Conservation (phyloP, 2,888 invertebrate genomes). For the Eilema caniola region DNA sequence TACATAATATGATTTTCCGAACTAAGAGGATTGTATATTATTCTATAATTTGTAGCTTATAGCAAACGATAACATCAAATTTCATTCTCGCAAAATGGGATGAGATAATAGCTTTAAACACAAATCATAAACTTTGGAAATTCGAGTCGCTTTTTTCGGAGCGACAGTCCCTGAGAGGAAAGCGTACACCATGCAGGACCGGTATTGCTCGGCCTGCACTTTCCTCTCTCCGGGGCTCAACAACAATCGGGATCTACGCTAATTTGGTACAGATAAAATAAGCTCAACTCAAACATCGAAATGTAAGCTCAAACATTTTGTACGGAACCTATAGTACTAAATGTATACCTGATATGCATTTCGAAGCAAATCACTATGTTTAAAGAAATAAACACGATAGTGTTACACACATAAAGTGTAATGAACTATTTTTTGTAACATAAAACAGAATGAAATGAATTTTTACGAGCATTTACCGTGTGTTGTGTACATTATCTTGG, state of each 20-base stretch:
- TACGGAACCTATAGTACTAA: background rate
- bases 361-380: background rate
- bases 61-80: background rate
- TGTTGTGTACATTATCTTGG: conserved; percentile 33
- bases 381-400: conserved; percentile 9
- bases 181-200: too few relatives aligned
- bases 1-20: background rate
- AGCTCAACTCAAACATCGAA: too few relatives aligned
- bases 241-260: too few relatives aligned
- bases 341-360: background rate
- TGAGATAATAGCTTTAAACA: too few relatives aligned
- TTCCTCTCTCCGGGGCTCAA: too few relatives aligned
- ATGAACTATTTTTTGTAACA: conserved; percentile 17
- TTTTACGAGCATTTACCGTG: conserved; percentile 12
- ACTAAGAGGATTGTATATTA: background rate
- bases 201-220: too few relatives aligned
- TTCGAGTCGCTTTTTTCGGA: too few relatives aligned
- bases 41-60: background rate
- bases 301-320: background rate
- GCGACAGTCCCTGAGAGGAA: too few relatives aligned
- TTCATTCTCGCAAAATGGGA: background rate
- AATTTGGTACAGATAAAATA: too few relatives aligned
- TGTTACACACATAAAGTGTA: conserved; percentile 6
- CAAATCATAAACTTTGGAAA: too few relatives aligned
- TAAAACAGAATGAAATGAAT: conserved; percentile 20